phyloP scores from a whole-genome alignment of 1,140 invertebrate species.

The Drosophila tsacasi region DNA sequence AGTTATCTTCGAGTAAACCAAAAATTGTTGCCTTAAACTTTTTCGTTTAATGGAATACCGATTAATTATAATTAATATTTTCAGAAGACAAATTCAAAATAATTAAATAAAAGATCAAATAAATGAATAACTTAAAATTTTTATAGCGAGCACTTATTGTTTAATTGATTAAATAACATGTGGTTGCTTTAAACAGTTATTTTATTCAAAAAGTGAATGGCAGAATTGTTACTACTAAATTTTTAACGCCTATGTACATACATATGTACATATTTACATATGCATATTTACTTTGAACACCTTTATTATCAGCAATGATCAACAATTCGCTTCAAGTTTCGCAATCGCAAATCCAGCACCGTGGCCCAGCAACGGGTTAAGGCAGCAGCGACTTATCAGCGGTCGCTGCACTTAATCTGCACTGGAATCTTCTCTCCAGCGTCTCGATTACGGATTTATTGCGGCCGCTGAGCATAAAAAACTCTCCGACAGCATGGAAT shows the following conservation, averaged over 20 bases:
- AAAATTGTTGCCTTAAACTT: not conserved
- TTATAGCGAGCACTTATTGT: not conserved
- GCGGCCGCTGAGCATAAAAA: slow-evolving; percentile 20
- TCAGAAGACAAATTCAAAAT: not conserved
- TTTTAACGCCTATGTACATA: not conserved
- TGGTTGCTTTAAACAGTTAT: not conserved
- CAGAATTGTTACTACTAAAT: not conserved
- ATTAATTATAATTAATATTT: slow-evolving; percentile 10
- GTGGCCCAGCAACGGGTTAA: slow-evolving; percentile 30
- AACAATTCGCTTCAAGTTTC: not conserved
- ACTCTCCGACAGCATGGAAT: slow-evolving; percentile 21
- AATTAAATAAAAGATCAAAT: not conserved
- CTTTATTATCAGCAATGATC: slow-evolving; percentile 7
- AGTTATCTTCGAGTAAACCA: slow-evolving; percentile 3
- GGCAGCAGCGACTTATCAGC: slow-evolving; percentile 8
- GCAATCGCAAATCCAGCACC: slow-evolving; percentile 10
- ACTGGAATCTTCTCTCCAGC: slow-evolving; percentile 27
- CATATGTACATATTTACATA: not conserved
- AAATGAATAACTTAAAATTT: not conserved
- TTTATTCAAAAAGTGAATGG: not conserved
- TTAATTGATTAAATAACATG: not conserved
- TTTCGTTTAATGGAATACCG: slow-evolving; percentile 6
- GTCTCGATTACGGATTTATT: slow-evolving; percentile 42
- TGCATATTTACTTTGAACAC: too few relatives aligned
- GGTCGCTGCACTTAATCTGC: slow-evolving; percentile 17